Evolutionary conservation across 2,888 invertebrate species (phyloP), one percentile per base, ranked within the genome.

Genomic region (Brachyptera putata): DNA sequence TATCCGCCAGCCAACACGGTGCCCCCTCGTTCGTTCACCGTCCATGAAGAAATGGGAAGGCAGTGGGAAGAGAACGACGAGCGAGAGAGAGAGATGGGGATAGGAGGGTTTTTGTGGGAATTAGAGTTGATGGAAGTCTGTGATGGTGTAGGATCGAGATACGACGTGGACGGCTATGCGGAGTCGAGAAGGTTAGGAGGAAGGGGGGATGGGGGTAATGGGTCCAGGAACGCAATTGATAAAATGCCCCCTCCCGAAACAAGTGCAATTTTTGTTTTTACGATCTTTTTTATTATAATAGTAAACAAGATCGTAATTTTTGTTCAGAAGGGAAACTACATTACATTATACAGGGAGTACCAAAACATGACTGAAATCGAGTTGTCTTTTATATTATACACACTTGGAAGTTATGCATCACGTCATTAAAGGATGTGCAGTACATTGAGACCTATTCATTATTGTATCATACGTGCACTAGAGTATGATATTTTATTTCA

Each of bases 61-160:
- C n/a, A n/a, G n/a, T n/a, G n/a, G n/a, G n/a, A n/a, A n/a, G n/a
- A n/a, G 25, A 49, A 16, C 16, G 41, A 5, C 16, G n/a, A 1
- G 41, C 4, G 41, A 3, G 13, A 21, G 41, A 21, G 41, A 18
- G 41, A 14, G 41, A 2, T 1, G 22, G 46, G 22, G 22, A 24
- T 24, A 22, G 22, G 46, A 46, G 18, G 46, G 46, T 36, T 43
- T 57, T 53, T 30, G 59, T 34, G 48, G 56, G 60, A 60, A 56
- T 56, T 56, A 60, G 49, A 60, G 56, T 57, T 57, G 60, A 56
- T 56, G 60, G 57, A 60, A 60, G 56, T 56, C 56, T 34, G 46
- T 43, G 46, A n/a, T n/a, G 46, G 46, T 46, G 46, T 21, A 16
- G 41, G 41, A 21, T 41, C n/a, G n/a, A 9, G 41, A 41, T 18